Percentiles rank a stretch among this genome's conserved stretches.
These are phyloP conservation scores for Melanotaenia parkinsoni DNA, from an alignment of 2,797 vertebrate genomes.

Conservation along the genomic window DNA sequence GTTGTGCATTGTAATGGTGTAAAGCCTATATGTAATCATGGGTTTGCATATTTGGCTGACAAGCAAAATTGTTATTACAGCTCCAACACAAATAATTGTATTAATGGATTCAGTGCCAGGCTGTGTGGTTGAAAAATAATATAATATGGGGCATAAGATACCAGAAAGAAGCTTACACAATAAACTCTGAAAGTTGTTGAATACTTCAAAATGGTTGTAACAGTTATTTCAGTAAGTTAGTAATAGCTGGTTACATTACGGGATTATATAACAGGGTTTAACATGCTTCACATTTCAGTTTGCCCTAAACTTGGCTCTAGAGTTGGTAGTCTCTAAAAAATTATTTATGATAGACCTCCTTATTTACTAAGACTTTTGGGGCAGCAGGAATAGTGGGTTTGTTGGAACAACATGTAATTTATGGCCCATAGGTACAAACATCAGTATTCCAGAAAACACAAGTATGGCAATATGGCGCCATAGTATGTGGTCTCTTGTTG, in stretches of 20 bases:
- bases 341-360: background rate
- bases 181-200: constrained; percentile 4
- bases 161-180: background rate
- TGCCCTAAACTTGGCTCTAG: background rate
- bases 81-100: constrained; percentile 33
- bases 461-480: background rate
- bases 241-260: background rate
- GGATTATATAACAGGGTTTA: background rate
- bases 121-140: constrained; percentile 15
- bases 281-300: background rate
- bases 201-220: background rate
- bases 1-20: constrained; percentile 25
- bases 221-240: background rate
- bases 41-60: constrained; percentile 46
- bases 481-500: no score
- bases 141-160: constrained; percentile 9
- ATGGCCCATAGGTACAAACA: background rate
- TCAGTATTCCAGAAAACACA: background rate
- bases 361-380: background rate
- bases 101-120: constrained; percentile 28
- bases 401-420: background rate
- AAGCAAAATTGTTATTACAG: constrained; percentile 30
- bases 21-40: constrained; percentile 4
- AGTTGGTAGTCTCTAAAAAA: background rate
- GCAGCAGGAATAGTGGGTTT: background rate